Percentiles rank a stretch among this genome's conserved stretches.
phyloP scores from a whole-genome alignment of 2,888 invertebrate genomes.

The Eubasilissa splendida region DNA sequence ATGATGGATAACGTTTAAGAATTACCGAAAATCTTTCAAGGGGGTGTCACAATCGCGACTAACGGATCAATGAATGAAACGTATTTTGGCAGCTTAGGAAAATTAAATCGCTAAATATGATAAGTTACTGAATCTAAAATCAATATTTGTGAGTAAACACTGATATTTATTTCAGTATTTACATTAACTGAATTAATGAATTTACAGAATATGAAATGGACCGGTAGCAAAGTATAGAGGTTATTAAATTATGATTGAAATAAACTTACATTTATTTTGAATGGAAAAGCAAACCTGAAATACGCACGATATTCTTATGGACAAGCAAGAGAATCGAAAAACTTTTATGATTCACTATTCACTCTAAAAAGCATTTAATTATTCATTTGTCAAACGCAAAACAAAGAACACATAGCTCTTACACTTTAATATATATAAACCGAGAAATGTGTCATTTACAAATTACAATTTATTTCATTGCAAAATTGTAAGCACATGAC shows the following conservation, averaged over 20 bases:
- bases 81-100: constrained; percentile 4
- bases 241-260: too few relatives aligned
- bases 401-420: constrained; percentile 29
- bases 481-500: constrained; percentile 44
- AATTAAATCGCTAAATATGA: too few relatives aligned
- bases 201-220: background rate
- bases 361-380: constrained; percentile 25
- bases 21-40: constrained; percentile 7
- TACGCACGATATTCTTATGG: background rate
- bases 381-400: constrained; percentile 14
- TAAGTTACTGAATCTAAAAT: too few relatives aligned
- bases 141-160: too few relatives aligned
- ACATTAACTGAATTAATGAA: background rate
- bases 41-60: constrained; percentile 8
- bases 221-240: background rate
- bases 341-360: constrained; percentile 32
- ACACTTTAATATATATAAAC: constrained; percentile 10
- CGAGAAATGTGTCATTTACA: constrained; percentile 31
- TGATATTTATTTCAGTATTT: too few relatives aligned
- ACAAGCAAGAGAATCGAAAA: constrained; percentile 4
- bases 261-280: too few relatives aligned
- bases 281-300: background rate
- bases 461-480: constrained; percentile 19
- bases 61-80: constrained; percentile 29
- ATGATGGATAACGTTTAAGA: background rate